Evolutionary conservation across 2,797 vertebrate genomes (phyloP).

Genomic region (Brotogeris chrysoptera): DNA sequence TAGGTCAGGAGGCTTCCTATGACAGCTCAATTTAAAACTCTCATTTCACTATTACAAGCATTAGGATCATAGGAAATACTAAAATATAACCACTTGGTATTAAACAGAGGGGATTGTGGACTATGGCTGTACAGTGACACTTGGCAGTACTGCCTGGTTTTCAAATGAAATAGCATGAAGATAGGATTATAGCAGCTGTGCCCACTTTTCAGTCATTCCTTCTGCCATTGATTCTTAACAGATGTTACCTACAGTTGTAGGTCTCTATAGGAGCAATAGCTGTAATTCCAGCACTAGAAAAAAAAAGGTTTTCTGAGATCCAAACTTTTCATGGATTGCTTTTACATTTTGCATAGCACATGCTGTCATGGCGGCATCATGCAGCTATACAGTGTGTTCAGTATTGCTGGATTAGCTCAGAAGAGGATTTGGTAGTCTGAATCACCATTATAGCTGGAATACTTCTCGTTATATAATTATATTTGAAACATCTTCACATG

Average conservation of each 20-base stretch:
- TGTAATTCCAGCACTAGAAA: neutral
- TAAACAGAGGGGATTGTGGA: neutral
- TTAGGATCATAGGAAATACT: conserved; percentile 1
- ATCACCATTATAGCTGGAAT: neutral
- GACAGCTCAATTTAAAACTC: conserved; percentile 39
- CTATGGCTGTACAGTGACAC: neutral
- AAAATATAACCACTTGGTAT: neutral
- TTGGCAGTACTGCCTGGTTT: neutral
- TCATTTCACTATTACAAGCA: conserved; percentile 46
- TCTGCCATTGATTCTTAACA: neutral
- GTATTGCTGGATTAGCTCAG: neutral
- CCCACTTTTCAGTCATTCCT: neutral
- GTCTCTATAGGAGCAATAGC: neutral
- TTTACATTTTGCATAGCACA: neutral
- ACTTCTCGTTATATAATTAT: neutral
- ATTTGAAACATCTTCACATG: neutral
- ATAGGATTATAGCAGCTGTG: neutral
- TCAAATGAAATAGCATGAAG: neutral
- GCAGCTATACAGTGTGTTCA: neutral
- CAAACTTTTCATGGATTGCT: neutral
- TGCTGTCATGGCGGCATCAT: neutral
- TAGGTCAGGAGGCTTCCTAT: conserved; percentile 13
- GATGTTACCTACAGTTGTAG: neutral
- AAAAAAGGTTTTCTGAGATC: neutral
- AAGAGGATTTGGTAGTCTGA: neutral